These are phyloP conservation scores for Urocitellus parryii DNA, from an alignment of 2,113 vertebrate species.

Conservation along the genomic window DNA sequence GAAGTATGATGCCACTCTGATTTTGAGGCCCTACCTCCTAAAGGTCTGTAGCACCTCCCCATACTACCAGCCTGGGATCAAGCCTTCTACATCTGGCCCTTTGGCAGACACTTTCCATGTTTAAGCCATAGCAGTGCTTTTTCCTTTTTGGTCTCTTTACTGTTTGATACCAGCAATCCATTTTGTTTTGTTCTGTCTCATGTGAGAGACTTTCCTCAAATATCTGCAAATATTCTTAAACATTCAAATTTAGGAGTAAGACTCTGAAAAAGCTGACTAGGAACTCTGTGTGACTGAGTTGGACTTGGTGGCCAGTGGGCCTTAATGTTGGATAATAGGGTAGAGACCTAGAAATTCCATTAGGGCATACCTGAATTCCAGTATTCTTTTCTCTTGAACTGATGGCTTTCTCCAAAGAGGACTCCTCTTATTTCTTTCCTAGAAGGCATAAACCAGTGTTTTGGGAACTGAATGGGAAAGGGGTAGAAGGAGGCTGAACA, in stretches of 20 bases:
- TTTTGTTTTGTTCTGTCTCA: conserved; percentile 21
- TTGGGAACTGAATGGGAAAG: neutral
- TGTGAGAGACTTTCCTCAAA: neutral
- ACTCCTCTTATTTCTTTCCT: neutral
- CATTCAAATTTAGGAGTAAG: neutral
- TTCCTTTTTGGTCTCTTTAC: neutral
- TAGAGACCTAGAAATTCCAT: neutral
- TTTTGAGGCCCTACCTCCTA: neutral
- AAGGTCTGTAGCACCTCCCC: neutral
- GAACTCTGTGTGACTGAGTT: neutral
- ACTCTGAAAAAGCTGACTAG: neutral
- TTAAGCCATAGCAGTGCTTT: neutral
- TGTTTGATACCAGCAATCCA: neutral
- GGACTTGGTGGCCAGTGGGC: neutral
- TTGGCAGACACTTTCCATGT: neutral
- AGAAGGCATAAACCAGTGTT: neutral
- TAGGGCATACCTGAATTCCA: neutral
- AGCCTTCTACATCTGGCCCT: neutral
- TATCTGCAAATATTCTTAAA: neutral
- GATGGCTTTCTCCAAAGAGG: neutral
- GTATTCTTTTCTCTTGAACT: neutral
- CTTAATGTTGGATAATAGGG: neutral
- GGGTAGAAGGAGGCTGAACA: neutral
- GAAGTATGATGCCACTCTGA: neutral
- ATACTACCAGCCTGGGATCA: neutral